Evolutionary conservation across 2,888 invertebrate genomes (phyloP).

Genomic region (Melipona bicolor): DNA sequence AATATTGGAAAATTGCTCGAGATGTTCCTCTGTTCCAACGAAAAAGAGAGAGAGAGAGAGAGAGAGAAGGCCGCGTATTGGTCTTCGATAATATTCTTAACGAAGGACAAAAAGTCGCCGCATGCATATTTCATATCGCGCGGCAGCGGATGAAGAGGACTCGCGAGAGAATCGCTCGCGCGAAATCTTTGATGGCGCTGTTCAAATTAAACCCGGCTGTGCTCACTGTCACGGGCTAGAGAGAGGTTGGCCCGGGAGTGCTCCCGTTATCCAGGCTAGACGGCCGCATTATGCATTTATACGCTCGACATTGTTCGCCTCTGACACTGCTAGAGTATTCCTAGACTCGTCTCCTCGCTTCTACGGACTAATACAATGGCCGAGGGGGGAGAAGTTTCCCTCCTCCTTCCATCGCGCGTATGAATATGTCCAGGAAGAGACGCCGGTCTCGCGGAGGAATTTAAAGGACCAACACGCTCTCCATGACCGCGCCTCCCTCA

Average conservation of each 20-base stretch:
- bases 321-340: conserved; percentile 57
- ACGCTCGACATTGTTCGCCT: conserved; percentile 44
- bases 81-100: not conserved
- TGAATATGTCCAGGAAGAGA: not conserved
- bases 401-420: not conserved
- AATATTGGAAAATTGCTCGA: too few relatives aligned
- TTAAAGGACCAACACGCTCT: not conserved
- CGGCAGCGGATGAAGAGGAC: too few relatives aligned
- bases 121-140: conserved; percentile 2
- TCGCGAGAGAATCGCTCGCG: not conserved
- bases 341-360: conserved; percentile 29
- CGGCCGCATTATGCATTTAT: conserved; percentile 55
- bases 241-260: not conserved
- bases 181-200: conserved; percentile 30
- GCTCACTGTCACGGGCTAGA: conserved; percentile 39
- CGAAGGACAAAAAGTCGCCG: not conserved
- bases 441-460: not conserved
- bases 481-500: not conserved
- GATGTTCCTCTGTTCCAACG: too few relatives aligned
- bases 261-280: conserved; percentile 30
- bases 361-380: conserved; percentile 33
- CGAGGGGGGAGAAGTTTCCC: not conserved
- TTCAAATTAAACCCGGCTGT: conserved; percentile 13
- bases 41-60: too few relatives aligned
- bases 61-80: too few relatives aligned